Evolutionary conservation across 1,140 invertebrate species (phyloP), one percentile per base, ranked within the genome.

Genomic region (Coenobita brevimanus): DNA sequence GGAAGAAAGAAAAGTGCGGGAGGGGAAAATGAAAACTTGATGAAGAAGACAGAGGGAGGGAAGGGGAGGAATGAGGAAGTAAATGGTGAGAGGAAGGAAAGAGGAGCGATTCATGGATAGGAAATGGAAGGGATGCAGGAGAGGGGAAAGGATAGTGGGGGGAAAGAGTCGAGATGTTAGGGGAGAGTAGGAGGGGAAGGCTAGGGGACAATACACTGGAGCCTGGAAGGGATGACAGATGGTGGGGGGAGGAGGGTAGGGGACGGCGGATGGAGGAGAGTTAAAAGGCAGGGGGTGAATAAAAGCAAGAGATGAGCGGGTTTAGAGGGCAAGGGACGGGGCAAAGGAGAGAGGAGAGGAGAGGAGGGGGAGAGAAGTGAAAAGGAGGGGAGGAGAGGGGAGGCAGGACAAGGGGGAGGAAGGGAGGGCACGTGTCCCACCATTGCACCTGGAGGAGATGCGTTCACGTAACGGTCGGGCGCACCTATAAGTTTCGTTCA

Each of bases 371-470:
- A n/a, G n/a, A n/a, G n/a, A n/a, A 82, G 62, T 1, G 36, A 46
- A 24, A 43, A 60, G 33, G 46, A 75, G 46, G 46, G 36, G 46
- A 41, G 50, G 46, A 54, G 38, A 50, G 54, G 71, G 50, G 69
- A 62, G n/a, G 57, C 60, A 46, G 38, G 64, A 43, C 27, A 27
- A 17, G 46, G 76, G 84, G 76, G 41, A n/a, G 15, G 46, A 62
- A 75, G 76, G 41, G 21, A 71, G 62, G 85, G 85, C 85, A 87
- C 85, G 85, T 87, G 85, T 87, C 85, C 78, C 54, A 43, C 75
- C 60, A 73, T 80, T 87, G 85, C 85, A 87, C 85, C 85, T 87
- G 85, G 85, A 87, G 62, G 46, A 80, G 57, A 71, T 27, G 38
- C 41, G 27, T 36, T 41, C 85, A 87, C 78, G 50, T 80, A 87